These are phyloP conservation scores for Liparis tanakae DNA, from an alignment of 2,797 vertebrate species.

Conservation along the genomic window DNA sequence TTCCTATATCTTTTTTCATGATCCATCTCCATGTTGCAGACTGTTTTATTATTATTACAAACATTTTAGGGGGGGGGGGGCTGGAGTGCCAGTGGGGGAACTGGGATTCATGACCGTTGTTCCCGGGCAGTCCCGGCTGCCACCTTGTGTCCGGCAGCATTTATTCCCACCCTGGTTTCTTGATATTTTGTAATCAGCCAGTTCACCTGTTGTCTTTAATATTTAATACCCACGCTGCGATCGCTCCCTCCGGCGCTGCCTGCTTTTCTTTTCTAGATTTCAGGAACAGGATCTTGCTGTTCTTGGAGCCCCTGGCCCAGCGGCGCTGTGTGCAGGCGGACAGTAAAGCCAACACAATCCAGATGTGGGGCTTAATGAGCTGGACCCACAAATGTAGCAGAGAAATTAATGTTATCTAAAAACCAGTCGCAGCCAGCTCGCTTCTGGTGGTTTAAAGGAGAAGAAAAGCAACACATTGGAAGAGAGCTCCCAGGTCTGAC, in stretches of 20 bases:
- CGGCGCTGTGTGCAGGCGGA: background rate
- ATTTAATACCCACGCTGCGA: background rate
- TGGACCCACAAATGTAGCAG: background rate
- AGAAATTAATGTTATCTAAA: slow-evolving; percentile 12
- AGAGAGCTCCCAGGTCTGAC: slow-evolving; percentile 46
- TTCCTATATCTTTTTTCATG: no score
- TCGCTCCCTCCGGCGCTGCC: background rate
- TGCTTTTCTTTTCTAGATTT: background rate
- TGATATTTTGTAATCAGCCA: background rate
- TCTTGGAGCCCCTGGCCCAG: background rate
- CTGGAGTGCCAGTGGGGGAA: background rate
- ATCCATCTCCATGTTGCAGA: no score
- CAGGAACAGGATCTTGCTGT: background rate
- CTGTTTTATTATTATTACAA: background rate
- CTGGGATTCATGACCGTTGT: background rate
- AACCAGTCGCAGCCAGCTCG: background rate
- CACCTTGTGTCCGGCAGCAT: no score
- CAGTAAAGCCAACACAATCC: slow-evolving; percentile 12
- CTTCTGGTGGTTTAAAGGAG: slow-evolving; percentile 10
- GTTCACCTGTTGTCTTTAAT: background rate
- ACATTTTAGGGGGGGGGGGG: background rate
- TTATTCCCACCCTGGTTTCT: background rate
- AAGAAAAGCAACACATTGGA: slow-evolving; percentile 10
- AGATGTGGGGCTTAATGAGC: slow-evolving; percentile 34
- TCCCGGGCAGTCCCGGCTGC: no score